Conservation (phyloP, 2,888 invertebrate genomes). For the Trilocha varians region DNA sequence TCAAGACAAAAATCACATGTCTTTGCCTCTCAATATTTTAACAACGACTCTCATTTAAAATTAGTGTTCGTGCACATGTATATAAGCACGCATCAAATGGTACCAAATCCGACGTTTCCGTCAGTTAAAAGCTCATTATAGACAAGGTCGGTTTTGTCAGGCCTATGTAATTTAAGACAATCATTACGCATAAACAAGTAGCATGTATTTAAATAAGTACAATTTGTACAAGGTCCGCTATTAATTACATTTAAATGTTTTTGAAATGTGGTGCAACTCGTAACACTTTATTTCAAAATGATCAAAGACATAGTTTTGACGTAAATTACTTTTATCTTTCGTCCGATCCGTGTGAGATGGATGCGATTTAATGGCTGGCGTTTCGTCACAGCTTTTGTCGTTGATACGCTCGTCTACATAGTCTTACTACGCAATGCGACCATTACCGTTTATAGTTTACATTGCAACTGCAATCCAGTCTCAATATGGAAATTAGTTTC, state of each 20-base stretch:
- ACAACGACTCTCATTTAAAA: too few relatives aligned
- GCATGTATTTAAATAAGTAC: not conserved
- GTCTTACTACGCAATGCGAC: conserved; percentile 23
- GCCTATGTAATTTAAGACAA: not conserved
- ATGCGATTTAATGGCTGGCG: not conserved
- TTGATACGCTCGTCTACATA: conserved; percentile 27
- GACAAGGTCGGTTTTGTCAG: not conserved
- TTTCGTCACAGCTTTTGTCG: conserved; percentile 19
- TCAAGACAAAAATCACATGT: too few relatives aligned
- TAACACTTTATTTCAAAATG: not conserved
- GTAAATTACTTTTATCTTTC: conserved; percentile 4
- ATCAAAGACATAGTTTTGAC: not conserved
- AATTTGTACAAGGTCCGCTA: not conserved
- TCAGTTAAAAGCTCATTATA: not conserved
- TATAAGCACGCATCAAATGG: too few relatives aligned
- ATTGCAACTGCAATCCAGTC: conserved; percentile 25
- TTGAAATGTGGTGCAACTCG: not conserved
- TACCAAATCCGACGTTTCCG: not conserved
- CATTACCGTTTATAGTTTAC: conserved; percentile 24
- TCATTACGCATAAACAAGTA: not conserved
- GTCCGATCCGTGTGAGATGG: conserved; percentile 3
- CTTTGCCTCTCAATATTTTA: too few relatives aligned
- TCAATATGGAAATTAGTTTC: conserved; percentile 28
- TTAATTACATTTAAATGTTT: not conserved
- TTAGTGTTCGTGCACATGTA: too few relatives aligned